A percentile compares a stretch with the other conserved stretches of the same genome.
These are phyloP conservation scores for Drosophila teissieri DNA, from an alignment of 1,140 invertebrate species.

Conservation along the genomic window DNA sequence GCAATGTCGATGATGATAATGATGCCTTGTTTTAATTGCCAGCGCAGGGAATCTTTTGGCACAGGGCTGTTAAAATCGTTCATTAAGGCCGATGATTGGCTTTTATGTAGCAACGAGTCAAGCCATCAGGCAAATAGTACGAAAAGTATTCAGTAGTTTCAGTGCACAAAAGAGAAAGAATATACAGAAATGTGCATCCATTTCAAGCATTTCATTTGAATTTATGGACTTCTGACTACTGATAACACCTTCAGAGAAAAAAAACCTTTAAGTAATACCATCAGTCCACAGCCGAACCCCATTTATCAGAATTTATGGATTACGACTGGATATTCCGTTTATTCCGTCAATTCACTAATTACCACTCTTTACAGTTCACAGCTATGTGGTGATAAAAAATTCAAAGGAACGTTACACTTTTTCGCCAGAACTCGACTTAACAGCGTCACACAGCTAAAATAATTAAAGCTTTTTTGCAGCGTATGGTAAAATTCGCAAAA, in stretches of 20 bases:
- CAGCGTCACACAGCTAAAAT: too few species aligned
- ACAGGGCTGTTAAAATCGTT: conserved; percentile 33
- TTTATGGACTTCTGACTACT: too few species aligned
- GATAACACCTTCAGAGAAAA: too few species aligned
- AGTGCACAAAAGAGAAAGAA: neutral
- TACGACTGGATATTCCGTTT: neutral
- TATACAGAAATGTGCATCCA: neutral
- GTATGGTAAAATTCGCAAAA: too few species aligned
- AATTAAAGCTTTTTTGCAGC: too few species aligned
- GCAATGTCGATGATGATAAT: conserved; percentile 15
- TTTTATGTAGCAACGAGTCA: conserved; percentile 47
- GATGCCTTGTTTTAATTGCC: conserved; percentile 50
- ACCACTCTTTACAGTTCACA: neutral
- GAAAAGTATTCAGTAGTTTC: conserved; percentile 7
- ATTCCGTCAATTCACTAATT: neutral
- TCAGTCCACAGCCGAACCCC: neutral
- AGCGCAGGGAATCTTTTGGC: conserved; percentile 34
- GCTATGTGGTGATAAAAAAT: neutral
- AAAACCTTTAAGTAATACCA: neutral
- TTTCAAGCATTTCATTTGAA: neutral
- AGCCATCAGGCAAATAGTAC: conserved; percentile 41
- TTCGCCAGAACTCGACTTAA: too few species aligned
- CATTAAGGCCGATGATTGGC: conserved; percentile 48
- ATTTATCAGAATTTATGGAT: neutral
- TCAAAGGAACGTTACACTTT: too few species aligned